Base-by-base conservation (phyloP, 2,113 vertebrate species). In the Pleuronectes platessa region DNA sequence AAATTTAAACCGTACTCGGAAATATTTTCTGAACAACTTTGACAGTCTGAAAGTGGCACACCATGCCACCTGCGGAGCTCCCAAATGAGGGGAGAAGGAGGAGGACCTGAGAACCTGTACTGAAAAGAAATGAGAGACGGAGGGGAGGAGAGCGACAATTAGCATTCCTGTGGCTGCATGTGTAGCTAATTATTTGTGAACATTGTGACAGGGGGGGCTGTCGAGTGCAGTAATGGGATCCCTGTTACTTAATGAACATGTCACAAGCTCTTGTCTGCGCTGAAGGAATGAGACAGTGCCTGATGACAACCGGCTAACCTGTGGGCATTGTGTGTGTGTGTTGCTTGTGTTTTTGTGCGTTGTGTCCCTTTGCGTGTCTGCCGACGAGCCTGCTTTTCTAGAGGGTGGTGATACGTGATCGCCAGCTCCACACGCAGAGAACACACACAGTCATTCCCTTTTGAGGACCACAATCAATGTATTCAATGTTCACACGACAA, bases 221-320 rank as follows among this genome's bases (percentile, higher is more conserved):
- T 80, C 88, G 87, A 91, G 85, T 82, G 88, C 76, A 72, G 88
- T 90, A 89, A 93, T 92, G 85, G 87, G 84, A 90, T 90, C 84
- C 88, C 88, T 90, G 89, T 90, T 91, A 89, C 86, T 91, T 92
- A 93, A 94, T 94, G 93, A 93, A 92, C 89, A 91, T 89, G 90
- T 92, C 90, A 88, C 85, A 74, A 87, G 86, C 86, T 83, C 90
- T 85, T 91, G 85, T 89, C 74, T 79, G 76, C 74, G 75, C 76
- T 81, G 82, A 83, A 73, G 81, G 53, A 86, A 82, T 76, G 76
- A 88, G 82, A 87, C 83, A 68, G 55, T 78, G 68, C 37, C 78
- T 88, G 81, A 87, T 89, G 86, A 83, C 87, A 86, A 78, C 61
- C 55, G 59, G 74, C 65, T 51, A 69, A 79, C 71, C 47, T 58